Evolutionary conservation across 2,888 invertebrate species (phyloP), one percentile per base, ranked within the genome.

Genomic region (Oxycera nigricornis): DNA sequence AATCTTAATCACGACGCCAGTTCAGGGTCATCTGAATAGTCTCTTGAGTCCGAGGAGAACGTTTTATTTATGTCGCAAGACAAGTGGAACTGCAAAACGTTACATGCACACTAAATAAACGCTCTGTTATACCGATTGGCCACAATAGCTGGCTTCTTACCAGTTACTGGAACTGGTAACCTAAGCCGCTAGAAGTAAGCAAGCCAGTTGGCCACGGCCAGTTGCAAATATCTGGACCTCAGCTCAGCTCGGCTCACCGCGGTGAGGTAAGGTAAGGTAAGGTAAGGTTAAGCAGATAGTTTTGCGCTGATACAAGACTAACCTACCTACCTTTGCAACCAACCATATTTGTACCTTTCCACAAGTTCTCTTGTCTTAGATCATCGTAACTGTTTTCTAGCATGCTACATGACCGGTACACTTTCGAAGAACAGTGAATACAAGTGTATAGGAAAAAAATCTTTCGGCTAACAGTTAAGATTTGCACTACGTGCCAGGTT

Each of bases 391-490:
- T 76, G 76, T 76, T 76, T 31, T 67, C 73, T 74, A 73, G 74
- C 76, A 76, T 76, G 74, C 59, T 76, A 76, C 73, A 76, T 61
- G 76, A 62, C 68, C 62, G 61, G 76, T 76, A 74, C 74, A 73
- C 73, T 76, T 76, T 76, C 59, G 52, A 62, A 62, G 62, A 35
- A 62, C 31, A 62, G 62, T 62, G 62, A 55, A 55, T 55, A 24
- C 55, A 20, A 41, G 65, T 61, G 31, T 61, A 31, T 20, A 17
- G 9, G 55, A 30, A 61, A 24, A 65, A 39, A 22, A 22, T 59
- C 30, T 59, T 59, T 59, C n/a, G 59, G 22, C 22, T 11, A 65
- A 65, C 65, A 65, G 65, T 65, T 65, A 65, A 65, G 65, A 65
- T 39, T 41, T 65, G 65, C 65, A 41, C 39, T 65, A 20, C 22